Percentiles rank a stretch among this genome's conserved stretches.
phyloP scores from a whole-genome alignment of 2,113 vertebrate genomes.

The Uropsilus gracilis region DNA sequence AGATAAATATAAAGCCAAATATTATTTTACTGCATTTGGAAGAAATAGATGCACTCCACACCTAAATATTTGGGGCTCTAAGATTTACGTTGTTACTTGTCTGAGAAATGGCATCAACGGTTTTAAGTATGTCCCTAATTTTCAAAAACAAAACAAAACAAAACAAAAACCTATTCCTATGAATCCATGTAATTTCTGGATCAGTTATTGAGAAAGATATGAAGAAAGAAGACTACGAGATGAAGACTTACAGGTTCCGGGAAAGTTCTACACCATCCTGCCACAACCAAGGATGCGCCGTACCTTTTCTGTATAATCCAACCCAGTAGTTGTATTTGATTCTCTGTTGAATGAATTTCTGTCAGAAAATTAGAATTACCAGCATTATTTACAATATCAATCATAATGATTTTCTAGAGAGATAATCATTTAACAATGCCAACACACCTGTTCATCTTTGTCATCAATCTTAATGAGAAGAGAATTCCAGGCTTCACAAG shows the following conservation, averaged over 20 bases:
- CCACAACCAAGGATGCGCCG: neutral
- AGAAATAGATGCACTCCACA: neutral
- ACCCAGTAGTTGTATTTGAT: neutral
- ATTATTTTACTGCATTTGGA: neutral
- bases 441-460: too few relatives aligned
- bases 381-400: neutral
- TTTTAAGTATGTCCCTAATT: neutral
- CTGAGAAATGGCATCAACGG: neutral
- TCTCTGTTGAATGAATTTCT: neutral
- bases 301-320: neutral
- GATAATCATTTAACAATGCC: too few relatives aligned
- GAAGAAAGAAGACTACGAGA: neutral
- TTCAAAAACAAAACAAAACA: too few relatives aligned
- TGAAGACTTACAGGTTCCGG: neutral
- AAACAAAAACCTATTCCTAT: neutral
- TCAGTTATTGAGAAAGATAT: neutral
- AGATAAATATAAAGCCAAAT: neutral
- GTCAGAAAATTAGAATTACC: neutral
- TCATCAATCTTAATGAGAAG: too few relatives aligned
- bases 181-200: neutral
- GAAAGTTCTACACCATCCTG: neutral
- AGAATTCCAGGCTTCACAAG: too few relatives aligned
- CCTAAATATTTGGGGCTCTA: neutral
- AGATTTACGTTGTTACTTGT: neutral
- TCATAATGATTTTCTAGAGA: neutral